phyloP scores from a whole-genome alignment of 2,888 invertebrate genomes.

The Drosophila affinis region DNA sequence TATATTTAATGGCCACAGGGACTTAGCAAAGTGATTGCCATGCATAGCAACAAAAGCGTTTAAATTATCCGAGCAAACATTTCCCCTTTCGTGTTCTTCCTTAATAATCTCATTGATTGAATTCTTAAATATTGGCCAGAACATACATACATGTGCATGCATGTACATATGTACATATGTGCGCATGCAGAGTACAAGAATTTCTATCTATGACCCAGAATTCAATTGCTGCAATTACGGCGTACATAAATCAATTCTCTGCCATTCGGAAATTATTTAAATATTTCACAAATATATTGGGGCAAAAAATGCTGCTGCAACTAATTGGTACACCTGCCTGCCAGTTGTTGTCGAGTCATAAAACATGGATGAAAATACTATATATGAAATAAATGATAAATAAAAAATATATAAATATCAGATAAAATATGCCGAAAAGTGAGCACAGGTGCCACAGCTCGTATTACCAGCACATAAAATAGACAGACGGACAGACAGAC shows the following conservation, averaged over 20 bases:
- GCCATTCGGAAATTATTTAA: slow-evolving; percentile 45
- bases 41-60: slow-evolving; percentile 16
- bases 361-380: slow-evolving; percentile 35
- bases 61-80: slow-evolving; percentile 20
- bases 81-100: background rate
- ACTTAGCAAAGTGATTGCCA: slow-evolving; percentile 33
- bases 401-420: slow-evolving; percentile 10
- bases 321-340: slow-evolving; percentile 60
- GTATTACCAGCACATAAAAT: slow-evolving; percentile 43
- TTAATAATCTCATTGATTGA: background rate
- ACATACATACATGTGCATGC: background rate
- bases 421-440: slow-evolving; percentile 40
- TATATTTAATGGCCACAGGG: slow-evolving; percentile 28
- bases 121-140: background rate
- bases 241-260: slow-evolving; percentile 58
- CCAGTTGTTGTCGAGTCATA: slow-evolving; percentile 60
- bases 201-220: slow-evolving; percentile 23
- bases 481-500: background rate
- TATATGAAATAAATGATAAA: slow-evolving; percentile 18
- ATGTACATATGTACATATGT: too few species aligned
- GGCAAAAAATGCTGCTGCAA: slow-evolving; percentile 31
- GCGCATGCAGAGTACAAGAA: background rate
- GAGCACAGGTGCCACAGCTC: slow-evolving; percentile 40
- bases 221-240: slow-evolving; percentile 57
- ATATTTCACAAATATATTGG: slow-evolving; percentile 24